Conservation (phyloP, 2,888 invertebrate genomes). For the Odontocerum albicorne region DNA sequence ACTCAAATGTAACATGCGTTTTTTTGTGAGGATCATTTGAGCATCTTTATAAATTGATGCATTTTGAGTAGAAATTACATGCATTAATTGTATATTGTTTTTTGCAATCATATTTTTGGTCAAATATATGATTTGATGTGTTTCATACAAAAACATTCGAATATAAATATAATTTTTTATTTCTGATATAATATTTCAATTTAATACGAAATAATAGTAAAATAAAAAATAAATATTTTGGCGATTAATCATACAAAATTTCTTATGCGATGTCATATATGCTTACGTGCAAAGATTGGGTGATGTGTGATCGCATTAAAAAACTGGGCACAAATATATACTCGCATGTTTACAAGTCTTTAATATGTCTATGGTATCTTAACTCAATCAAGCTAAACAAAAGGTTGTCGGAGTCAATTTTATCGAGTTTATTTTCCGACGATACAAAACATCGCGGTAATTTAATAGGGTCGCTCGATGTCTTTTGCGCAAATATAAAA, state of each 20-base stretch:
- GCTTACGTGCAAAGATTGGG: neutral
- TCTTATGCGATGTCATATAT: neutral
- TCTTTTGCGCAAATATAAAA: neutral
- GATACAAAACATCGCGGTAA: slow-evolving; percentile 10
- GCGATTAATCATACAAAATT: neutral
- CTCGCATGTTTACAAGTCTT: slow-evolving; percentile 9
- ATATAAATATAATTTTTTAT: too few species aligned
- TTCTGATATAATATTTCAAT: too few species aligned
- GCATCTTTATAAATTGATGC: too few species aligned
- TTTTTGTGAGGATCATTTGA: too few species aligned
- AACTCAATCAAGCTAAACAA: slow-evolving; percentile 35
- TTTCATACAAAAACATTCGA: too few species aligned
- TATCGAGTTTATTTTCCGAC: slow-evolving; percentile 24
- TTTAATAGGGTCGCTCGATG: neutral
- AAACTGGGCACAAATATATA: slow-evolving; percentile 1
- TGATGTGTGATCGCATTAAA: neutral
- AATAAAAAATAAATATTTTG: too few species aligned
- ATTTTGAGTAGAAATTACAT: too few species aligned
- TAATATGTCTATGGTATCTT: slow-evolving; percentile 28
- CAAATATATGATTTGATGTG: too few species aligned
- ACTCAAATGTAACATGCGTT: too few species aligned
- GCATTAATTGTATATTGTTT: too few species aligned
- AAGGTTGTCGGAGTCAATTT: slow-evolving; percentile 31
- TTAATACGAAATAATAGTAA: too few species aligned
- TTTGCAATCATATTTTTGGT: too few species aligned